These are phyloP conservation scores for Lasioglossum morio DNA, from an alignment of 2,888 invertebrate genomes.

Conservation along the genomic window DNA sequence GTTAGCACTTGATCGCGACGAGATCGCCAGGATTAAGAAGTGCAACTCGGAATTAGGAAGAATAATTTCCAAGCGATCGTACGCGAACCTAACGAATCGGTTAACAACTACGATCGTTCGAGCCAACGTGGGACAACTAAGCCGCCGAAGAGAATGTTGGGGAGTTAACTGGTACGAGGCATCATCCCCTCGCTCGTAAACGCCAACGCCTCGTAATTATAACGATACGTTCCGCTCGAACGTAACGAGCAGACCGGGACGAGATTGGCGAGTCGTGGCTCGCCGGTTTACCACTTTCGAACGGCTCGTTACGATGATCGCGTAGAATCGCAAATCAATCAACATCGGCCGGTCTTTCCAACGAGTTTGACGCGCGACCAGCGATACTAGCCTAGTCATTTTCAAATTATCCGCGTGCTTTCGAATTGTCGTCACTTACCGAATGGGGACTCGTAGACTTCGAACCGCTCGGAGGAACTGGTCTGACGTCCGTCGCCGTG, in stretches of 20 bases:
- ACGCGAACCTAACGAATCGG: slow-evolving; percentile 54
- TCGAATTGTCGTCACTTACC: slow-evolving; percentile 39
- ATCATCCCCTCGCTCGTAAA: slow-evolving; percentile 77
- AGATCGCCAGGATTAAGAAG: neutral
- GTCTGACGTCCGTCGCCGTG: neutral
- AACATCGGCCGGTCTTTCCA: slow-evolving; percentile 24
- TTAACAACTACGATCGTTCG: slow-evolving; percentile 49
- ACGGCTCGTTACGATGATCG: slow-evolving; percentile 58
- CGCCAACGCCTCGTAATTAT: slow-evolving; percentile 83
- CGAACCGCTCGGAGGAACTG: neutral
- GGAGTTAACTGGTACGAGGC: slow-evolving; percentile 54
- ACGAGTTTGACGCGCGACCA: slow-evolving; percentile 7
- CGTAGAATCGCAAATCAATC: slow-evolving; percentile 65
- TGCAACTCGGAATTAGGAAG: neutral
- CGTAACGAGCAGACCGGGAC: slow-evolving; percentile 65
- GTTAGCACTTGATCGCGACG: neutral
- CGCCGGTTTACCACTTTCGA: slow-evolving; percentile 26
- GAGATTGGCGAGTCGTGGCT: slow-evolving; percentile 47
- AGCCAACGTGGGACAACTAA: slow-evolving; percentile 28
- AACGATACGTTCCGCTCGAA: slow-evolving; percentile 75
- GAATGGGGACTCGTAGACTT: neutral
- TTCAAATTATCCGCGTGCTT: neutral
- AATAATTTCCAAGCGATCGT: neutral
- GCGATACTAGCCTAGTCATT: too few species aligned
- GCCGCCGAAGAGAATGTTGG: slow-evolving; percentile 38